Evolutionary conservation across 2,797 vertebrate species (phyloP).

Genomic region (Pitangus sulphuratus): DNA sequence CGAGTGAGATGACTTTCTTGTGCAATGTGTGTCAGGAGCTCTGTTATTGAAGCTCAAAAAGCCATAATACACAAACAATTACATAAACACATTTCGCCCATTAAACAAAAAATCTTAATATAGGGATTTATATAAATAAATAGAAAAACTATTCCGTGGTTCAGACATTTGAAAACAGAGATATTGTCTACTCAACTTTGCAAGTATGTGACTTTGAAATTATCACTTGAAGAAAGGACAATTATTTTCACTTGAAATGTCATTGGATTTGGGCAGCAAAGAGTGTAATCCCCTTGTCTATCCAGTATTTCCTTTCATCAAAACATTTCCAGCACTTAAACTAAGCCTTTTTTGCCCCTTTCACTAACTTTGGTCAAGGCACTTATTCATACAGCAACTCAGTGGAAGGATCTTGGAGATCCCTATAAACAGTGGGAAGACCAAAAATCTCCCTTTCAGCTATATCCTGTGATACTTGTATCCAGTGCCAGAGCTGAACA

Average conservation of each 20-base stretch:
- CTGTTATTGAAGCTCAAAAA: neutral
- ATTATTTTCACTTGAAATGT: neutral
- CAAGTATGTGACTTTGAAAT: neutral
- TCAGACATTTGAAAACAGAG: neutral
- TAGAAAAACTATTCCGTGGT: neutral
- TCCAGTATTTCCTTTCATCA: neutral
- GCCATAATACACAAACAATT: neutral
- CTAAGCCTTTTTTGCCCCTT: neutral
- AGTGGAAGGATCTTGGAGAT: neutral
- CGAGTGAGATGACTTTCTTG: too few relatives aligned
- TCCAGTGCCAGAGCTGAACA: neutral
- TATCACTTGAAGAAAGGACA: neutral
- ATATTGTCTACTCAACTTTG: neutral
- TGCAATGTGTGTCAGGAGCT: fast-evolving
- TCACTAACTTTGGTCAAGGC: neutral
- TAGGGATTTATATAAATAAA: neutral
- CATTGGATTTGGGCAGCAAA: neutral
- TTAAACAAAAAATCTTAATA: neutral
- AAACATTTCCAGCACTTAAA: neutral
- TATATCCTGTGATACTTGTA: neutral
- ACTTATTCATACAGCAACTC: neutral
- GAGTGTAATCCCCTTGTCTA: neutral
- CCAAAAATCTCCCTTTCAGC: neutral
- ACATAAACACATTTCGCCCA: neutral
- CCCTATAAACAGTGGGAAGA: neutral